Percentiles rank a stretch among this genome's conserved stretches.
Conservation (phyloP, 2,113 vertebrate genomes). For the Camelus bactrianus region DNA sequence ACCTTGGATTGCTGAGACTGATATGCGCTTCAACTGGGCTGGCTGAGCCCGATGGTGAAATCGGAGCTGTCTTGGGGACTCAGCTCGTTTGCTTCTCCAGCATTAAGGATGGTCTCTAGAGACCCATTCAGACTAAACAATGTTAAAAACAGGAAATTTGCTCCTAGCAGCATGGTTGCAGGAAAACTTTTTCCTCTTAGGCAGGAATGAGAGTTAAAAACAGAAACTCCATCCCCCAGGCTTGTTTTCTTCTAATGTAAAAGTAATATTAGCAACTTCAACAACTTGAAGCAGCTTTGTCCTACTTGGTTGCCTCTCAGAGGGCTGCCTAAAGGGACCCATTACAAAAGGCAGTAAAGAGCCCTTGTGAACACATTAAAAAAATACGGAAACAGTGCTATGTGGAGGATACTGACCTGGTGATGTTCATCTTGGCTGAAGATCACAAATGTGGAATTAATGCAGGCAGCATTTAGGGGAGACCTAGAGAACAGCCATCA, state of each 20-base stretch:
- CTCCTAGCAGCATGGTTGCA: slow-evolving; percentile 49
- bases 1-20: slow-evolving; percentile 20
- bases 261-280: slow-evolving; percentile 37
- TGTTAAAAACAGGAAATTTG: slow-evolving; percentile 72
- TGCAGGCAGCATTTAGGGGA: not conserved
- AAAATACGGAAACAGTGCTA: not conserved
- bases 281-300: not conserved
- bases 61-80: not conserved
- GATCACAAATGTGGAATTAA: not conserved
- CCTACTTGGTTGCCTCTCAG: not conserved
- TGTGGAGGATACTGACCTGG: not conserved
- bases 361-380: not conserved
- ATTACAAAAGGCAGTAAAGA: not conserved
- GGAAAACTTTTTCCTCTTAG: slow-evolving; percentile 22
- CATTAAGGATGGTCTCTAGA: not conserved
- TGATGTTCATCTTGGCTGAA: slow-evolving; percentile 8
- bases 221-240: slow-evolving; percentile 7
- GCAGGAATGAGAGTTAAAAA: slow-evolving; percentile 62
- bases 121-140: slow-evolving; percentile 61
- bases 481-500: not conserved
- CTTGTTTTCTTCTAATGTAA: slow-evolving; percentile 51
- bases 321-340: not conserved
- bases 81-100: not conserved
- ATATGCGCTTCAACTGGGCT: not conserved
- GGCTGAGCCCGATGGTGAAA: slow-evolving; percentile 3